A percentile compares a stretch with the other conserved stretches of the same genome.
Conservation (phyloP, 2,113 vertebrate species). For the Setophaga coronata region DNA sequence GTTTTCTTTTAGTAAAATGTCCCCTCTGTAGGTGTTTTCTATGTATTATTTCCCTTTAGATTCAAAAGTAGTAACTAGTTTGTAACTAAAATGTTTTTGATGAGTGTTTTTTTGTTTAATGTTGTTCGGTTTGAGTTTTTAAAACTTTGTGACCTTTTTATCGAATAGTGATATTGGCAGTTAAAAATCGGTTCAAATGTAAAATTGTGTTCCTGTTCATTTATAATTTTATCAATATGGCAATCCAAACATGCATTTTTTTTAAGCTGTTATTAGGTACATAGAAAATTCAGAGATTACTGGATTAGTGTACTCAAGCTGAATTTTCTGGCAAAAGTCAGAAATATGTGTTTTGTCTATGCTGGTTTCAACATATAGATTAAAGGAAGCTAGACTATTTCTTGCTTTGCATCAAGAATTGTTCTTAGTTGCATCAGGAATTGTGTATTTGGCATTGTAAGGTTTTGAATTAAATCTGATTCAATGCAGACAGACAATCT, state of each 20-base stretch:
- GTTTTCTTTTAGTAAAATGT: background rate
- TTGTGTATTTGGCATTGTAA: background rate
- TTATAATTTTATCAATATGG: background rate
- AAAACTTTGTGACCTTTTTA: background rate
- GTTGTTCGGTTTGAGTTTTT: background rate
- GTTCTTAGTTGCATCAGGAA: background rate
- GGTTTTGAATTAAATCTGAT: background rate
- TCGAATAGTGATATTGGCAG: background rate
- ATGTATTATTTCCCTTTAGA: background rate
- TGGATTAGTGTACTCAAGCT: background rate
- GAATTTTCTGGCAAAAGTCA: background rate
- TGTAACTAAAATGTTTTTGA: background rate
- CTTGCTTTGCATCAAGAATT: background rate
- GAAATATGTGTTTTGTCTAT: rapidly evolving
- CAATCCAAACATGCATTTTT: background rate
- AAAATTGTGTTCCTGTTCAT: background rate
- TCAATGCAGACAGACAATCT: background rate
- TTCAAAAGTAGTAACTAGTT: background rate
- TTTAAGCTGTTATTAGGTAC: background rate
- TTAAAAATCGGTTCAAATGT: background rate
- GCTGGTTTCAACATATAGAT: background rate
- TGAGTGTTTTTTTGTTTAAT: background rate
- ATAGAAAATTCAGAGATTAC: background rate
- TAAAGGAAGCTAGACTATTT: background rate
- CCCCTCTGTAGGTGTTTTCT: background rate